Percentiles rank a stretch among this genome's conserved stretches.
Conservation (phyloP, 2,113 vertebrate genomes). For the Uria lomvia region DNA sequence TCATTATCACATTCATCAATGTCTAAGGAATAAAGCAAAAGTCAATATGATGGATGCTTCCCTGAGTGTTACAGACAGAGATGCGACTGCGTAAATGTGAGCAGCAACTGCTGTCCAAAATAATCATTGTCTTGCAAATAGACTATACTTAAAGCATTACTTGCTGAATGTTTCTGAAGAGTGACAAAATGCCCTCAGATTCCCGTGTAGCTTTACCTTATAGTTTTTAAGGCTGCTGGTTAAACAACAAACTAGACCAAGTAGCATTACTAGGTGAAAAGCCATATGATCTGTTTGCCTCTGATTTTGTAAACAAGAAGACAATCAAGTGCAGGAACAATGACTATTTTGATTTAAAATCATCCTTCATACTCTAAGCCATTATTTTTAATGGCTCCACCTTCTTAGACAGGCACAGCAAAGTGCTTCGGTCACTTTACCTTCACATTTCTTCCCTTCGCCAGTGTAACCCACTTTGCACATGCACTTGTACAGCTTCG, state of each 20-base stretch:
- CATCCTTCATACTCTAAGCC: background rate
- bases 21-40: constrained; percentile 79
- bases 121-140: constrained; percentile 9
- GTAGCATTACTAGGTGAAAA: background rate
- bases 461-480: constrained; percentile 92
- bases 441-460: constrained; percentile 87
- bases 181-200: background rate
- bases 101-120: background rate
- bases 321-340: background rate
- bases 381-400: background rate
- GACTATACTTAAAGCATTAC: background rate
- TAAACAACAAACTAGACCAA: background rate
- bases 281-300: background rate
- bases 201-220: background rate
- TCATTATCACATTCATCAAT: constrained; percentile 93
- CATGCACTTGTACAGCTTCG: constrained; percentile 89
- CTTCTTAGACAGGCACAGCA: background rate
- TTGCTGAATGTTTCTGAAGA: background rate
- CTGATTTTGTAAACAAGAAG: background rate
- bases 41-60: constrained; percentile 49
- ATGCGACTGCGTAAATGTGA: background rate
- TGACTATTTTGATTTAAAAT: background rate
- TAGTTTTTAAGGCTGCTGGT: background rate
- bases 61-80: constrained; percentile 14
- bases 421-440: constrained; percentile 47